Conservation (phyloP, 2,113 vertebrate species). For the Glareola pratincola region DNA sequence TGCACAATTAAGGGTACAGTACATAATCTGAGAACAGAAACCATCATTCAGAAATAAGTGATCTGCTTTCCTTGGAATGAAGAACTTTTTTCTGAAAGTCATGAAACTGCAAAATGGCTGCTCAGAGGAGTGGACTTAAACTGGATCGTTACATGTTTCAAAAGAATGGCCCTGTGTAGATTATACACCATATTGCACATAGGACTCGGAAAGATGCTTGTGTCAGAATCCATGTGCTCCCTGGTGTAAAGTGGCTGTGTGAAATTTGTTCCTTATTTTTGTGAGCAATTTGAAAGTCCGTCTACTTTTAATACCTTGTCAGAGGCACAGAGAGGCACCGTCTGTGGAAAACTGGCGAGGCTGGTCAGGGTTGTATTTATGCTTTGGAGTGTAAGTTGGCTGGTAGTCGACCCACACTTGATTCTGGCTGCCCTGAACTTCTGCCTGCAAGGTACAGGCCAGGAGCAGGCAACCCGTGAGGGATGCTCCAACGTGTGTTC, state of each 20-base stretch:
- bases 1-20: conserved; percentile 62
- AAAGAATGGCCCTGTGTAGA: background rate
- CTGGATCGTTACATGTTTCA: background rate
- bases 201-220: background rate
- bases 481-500: background rate
- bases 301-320: background rate
- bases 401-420: background rate
- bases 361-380: background rate
- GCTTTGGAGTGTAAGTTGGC: background rate
- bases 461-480: background rate
- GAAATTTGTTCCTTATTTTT: background rate
- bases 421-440: background rate
- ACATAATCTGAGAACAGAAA: conserved; percentile 42
- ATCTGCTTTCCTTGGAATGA: background rate
- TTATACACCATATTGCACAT: background rate
- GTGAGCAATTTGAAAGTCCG: background rate
- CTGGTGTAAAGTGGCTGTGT: background rate
- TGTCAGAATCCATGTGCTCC: background rate
- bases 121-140: background rate
- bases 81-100: background rate
- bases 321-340: background rate
- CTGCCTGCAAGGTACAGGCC: background rate
- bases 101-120: background rate
- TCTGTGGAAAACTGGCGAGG: rapidly evolving
- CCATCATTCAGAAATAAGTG: background rate